Base-by-base conservation (phyloP, 2,797 vertebrate species). In the Tragelaphus eurycerus region DNA sequence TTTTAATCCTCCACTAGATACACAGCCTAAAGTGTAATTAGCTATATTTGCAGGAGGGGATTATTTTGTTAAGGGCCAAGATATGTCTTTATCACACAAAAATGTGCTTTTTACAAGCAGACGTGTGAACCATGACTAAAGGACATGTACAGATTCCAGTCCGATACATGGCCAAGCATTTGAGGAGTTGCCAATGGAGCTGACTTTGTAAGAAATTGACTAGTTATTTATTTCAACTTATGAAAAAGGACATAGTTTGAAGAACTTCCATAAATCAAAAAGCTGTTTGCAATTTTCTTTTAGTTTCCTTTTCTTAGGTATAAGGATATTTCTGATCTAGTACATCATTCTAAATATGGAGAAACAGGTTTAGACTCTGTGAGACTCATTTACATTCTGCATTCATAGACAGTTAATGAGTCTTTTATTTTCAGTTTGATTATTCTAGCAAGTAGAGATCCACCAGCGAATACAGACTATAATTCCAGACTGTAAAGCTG, bases 231-330 rank as follows among this genome's bases (percentile, higher is more conserved):
- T 97, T 0, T 0, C 43, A 96, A 78, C 50, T 86, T 83, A 87
- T 21, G 74, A 97, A 71, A 46, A 96, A 86, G 74, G 57, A 95
- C 89, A 94, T 76, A 97, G 52, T 97, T 10, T 62, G 91, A 97
- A 96, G 94, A 16, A 76, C 62, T 93, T 97, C 90, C 84, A 92
- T 88, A 96, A 95, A 98, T 96, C 0, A 11, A 88, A 96, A 91
- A 62, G 43, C 19, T 71, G 38, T n/a, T 74, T 83, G 62, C 85
- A 86, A 95, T 96, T 95, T 95, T 59, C 92, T 97, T 95, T 81
- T 64, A 4, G 93, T 88, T 93, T 92, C 89, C 60, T 90, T 95
- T 93, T 78, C 76, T 90, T 89, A 89, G 19, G 54, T 27, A 78
- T 92, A n/a, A 64, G 29, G 31, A 38, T 95, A 97, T 48, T 93